Evolutionary conservation across 2,888 invertebrate genomes (phyloP).

Genomic region (Muschampia plurimacula): DNA sequence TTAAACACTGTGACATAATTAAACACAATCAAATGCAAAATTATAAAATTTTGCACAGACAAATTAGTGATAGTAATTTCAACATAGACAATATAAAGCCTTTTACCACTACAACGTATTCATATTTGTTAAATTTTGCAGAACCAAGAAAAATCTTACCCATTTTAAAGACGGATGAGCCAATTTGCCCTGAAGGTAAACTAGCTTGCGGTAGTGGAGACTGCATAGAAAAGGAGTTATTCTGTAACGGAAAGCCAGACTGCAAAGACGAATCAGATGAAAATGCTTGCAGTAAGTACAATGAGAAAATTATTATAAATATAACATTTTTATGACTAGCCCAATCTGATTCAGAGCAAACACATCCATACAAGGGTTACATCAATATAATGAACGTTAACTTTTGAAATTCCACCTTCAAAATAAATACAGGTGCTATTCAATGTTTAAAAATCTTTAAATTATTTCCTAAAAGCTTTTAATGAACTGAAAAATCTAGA

Average conservation of each 20-base stretch:
- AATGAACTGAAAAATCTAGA: too few species aligned
- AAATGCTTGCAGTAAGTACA: conserved; percentile 96
- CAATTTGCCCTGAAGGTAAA: conserved; percentile 95
- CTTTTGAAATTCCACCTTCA: too few species aligned
- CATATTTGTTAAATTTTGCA: conserved; percentile 71
- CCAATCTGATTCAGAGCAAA: too few species aligned
- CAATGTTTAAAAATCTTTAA: too few species aligned
- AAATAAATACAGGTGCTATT: too few species aligned
- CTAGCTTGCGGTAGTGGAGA: conserved; percentile 96
- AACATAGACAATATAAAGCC: not conserved
- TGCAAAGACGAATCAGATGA: conserved; percentile 98
- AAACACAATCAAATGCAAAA: conserved; percentile 26
- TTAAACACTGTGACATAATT: conserved; percentile 35
- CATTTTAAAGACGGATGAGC: conserved; percentile 96
- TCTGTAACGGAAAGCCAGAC: conserved; percentile 97
- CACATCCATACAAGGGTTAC: not conserved
- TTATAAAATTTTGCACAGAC: conserved; percentile 3
- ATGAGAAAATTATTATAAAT: not conserved
- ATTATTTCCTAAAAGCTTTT: too few species aligned
- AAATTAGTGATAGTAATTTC: not conserved
- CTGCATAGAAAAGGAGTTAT: conserved; percentile 95
- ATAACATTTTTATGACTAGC: too few species aligned
- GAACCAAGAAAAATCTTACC: conserved; percentile 96
- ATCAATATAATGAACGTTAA: too few species aligned
- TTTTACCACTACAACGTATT: conserved; percentile 1